Evolutionary conservation across 2,888 invertebrate species (phyloP).

Genomic region (Aphodius sticticus): DNA sequence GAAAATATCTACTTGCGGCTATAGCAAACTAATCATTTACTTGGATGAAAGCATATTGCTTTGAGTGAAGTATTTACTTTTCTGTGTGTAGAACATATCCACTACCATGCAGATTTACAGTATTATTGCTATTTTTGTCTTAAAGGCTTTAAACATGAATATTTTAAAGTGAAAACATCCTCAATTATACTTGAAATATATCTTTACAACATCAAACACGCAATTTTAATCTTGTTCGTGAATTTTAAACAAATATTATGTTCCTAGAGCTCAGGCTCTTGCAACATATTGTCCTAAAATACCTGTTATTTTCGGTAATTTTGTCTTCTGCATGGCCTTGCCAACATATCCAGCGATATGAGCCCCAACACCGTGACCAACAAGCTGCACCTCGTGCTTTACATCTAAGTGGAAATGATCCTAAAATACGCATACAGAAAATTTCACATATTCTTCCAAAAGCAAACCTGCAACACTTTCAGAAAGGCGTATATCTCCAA

Average conservation of each 20-base stretch:
- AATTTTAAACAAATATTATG: slow-evolving; percentile 9
- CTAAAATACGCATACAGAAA: slow-evolving; percentile 34
- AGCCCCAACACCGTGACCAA: slow-evolving; percentile 64
- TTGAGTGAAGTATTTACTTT: no score
- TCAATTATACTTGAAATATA: background rate
- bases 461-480: slow-evolving; percentile 55
- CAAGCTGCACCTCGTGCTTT: slow-evolving; percentile 57
- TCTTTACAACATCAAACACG: no score
- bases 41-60: no score
- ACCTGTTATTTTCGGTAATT: slow-evolving; percentile 53
- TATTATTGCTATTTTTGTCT: background rate
- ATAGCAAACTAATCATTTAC: no score
- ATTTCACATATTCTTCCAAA: slow-evolving; percentile 9
- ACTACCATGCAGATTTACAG: no score
- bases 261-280: slow-evolving; percentile 13
- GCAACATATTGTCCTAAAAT: slow-evolving; percentile 33
- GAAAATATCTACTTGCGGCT: no score
- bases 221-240: no score
- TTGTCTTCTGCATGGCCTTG: slow-evolving; percentile 45
- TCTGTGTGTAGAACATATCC: no score
- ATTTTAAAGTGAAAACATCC: background rate
- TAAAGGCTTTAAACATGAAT: background rate
- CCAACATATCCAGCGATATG: slow-evolving; percentile 65
- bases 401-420: slow-evolving; percentile 39
- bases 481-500: slow-evolving; percentile 61